phyloP scores from a whole-genome alignment of 1,140 invertebrate species.

The Eurosta solidaginis region DNA sequence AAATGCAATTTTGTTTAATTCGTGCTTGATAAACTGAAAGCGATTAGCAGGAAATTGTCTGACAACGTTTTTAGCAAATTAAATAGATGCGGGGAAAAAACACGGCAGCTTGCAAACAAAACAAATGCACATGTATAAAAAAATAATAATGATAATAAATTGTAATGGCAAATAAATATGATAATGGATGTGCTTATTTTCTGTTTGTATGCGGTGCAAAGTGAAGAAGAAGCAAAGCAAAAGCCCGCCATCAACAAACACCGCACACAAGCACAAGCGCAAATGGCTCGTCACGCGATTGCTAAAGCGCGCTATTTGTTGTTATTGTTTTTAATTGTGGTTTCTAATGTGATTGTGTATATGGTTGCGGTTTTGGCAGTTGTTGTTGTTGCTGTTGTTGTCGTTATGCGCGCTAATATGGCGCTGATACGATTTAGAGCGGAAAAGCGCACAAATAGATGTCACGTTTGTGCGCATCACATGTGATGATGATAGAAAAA shows the following conservation, averaged over 20 bases:
- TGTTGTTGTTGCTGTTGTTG: not conserved
- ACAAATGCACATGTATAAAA: too few relatives aligned
- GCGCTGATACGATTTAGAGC: not conserved
- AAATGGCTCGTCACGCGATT: conserved; percentile 20
- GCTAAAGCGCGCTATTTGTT: not conserved
- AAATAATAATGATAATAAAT: conserved; percentile 22
- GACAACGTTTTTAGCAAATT: not conserved
- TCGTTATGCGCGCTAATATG: not conserved
- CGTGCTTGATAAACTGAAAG: not conserved
- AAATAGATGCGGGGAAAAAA: not conserved
- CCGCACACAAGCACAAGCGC: not conserved
- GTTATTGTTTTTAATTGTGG: not conserved
- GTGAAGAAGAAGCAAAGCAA: not conserved
- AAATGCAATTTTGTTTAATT: not conserved
- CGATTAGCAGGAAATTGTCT: conserved; percentile 19
- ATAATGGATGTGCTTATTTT: too few relatives aligned
- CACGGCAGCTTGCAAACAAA: not conserved
- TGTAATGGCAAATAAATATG: not conserved
- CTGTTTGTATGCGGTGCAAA: too few relatives aligned
- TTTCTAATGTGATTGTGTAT: not conserved
- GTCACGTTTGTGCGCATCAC: conserved; percentile 23
- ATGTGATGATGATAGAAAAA: conserved; percentile 14
- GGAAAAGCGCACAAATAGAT: conserved; percentile 25
- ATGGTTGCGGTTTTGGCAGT: not conserved
- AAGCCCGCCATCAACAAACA: not conserved